A percentile compares a stretch with the other conserved stretches of the same genome.
Evolutionary conservation across 2,113 vertebrate genomes (phyloP).

Genomic region (Neomonachus schauinslandi): DNA sequence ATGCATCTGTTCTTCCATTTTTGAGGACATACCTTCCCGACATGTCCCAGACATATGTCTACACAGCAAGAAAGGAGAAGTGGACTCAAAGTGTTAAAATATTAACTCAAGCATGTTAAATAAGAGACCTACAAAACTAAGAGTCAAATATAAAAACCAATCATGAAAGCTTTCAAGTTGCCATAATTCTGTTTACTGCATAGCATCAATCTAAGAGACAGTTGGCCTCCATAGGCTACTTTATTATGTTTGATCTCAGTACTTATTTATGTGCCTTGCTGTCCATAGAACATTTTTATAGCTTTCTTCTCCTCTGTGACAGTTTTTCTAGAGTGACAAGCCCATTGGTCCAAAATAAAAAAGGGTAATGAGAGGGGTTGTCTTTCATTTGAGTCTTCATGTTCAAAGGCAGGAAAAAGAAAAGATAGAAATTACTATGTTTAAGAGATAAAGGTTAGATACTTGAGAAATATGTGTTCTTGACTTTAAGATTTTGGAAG

Average conservation of each 20-base stretch:
- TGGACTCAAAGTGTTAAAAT: not conserved
- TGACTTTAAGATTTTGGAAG: constrained; percentile 26
- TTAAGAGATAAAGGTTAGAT: not conserved
- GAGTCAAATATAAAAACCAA: constrained; percentile 7
- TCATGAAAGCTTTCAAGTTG: not conserved
- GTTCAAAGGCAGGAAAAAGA: constrained; percentile 4
- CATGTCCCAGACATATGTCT: not conserved
- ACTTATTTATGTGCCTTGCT: constrained; percentile 28
- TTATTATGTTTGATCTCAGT: not conserved
- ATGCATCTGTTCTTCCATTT: not conserved
- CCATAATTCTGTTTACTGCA: constrained; percentile 35
- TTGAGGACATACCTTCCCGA: not conserved
- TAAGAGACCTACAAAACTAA: constrained; percentile 42
- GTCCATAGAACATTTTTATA: constrained; percentile 48
- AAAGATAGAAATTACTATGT: not conserved
- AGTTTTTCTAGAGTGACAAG: constrained; percentile 56
- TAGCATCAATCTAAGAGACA: constrained; percentile 32
- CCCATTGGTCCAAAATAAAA: constrained; percentile 22
- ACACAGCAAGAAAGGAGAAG: not conserved
- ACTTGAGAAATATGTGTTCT: constrained; percentile 15
- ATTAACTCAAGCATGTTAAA: constrained; percentile 3
- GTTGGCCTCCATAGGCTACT: not conserved
- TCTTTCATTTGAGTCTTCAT: constrained; percentile 55
- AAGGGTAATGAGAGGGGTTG: not conserved
- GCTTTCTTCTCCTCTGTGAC: constrained; percentile 51